These are phyloP conservation scores for Anoura caudifer DNA, from an alignment of 2,113 vertebrate genomes.

Conservation along the genomic window DNA sequence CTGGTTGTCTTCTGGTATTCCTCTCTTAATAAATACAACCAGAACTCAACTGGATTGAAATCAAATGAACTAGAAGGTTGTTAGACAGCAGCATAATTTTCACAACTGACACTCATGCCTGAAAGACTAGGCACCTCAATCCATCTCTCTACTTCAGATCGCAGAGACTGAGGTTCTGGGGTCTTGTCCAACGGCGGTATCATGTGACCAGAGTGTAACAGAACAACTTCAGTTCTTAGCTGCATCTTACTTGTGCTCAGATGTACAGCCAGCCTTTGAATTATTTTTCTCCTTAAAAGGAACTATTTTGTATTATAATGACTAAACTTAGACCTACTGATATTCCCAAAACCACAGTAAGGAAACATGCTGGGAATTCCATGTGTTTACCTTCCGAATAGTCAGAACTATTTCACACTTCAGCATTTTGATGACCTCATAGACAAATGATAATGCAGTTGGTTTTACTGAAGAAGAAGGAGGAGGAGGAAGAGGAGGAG, in stretches of 20 bases:
- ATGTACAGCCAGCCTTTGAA: background rate
- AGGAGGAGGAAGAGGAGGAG: too few species aligned
- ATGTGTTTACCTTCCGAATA: constrained; percentile 35
- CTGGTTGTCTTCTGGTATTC: background rate
- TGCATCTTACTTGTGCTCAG: background rate
- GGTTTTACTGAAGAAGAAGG: background rate
- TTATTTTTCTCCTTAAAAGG: background rate
- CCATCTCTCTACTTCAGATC: background rate
- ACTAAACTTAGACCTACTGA: constrained; percentile 25
- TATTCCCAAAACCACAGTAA: constrained; percentile 24
- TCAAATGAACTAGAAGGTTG: background rate
- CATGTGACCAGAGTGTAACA: background rate
- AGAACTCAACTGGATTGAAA: background rate
- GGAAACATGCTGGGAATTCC: background rate
- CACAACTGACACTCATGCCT: background rate
- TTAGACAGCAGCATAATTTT: background rate
- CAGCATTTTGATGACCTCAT: constrained; percentile 22
- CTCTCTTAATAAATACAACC: background rate
- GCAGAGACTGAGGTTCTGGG: background rate
- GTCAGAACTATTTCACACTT: constrained; percentile 14
- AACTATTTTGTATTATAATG: constrained; percentile 56
- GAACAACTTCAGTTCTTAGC: background rate
- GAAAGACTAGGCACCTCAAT: background rate
- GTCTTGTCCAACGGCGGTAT: background rate
- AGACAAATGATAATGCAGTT: background rate